Conservation (phyloP, 2,113 vertebrate species). For the Pimephales promelas region DNA sequence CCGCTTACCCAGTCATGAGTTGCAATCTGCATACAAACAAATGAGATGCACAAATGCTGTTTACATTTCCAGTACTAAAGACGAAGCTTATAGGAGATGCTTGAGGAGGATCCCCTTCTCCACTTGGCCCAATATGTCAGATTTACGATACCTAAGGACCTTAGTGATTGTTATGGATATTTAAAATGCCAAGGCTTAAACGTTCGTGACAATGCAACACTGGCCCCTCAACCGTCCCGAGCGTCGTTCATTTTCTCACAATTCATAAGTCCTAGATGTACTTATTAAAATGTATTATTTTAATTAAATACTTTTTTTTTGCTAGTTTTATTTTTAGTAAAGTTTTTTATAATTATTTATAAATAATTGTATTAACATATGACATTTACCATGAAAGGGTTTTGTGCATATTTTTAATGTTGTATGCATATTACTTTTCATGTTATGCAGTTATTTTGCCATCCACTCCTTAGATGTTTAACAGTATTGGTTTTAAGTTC, state of each 20-base stretch:
- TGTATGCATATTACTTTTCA: background rate
- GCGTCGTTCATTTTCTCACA: too few relatives aligned
- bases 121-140: background rate
- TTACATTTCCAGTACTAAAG: background rate
- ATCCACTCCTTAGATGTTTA: background rate
- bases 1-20: slow-evolving; percentile 80
- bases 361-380: background rate
- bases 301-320: background rate
- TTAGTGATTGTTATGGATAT: background rate
- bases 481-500: background rate
- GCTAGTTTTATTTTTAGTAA: background rate
- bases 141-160: background rate
- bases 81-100: background rate
- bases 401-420: background rate
- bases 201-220: too few relatives aligned
- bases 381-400: background rate
- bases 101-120: background rate
- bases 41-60: background rate
- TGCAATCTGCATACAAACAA: slow-evolving; percentile 41
- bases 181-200: too few relatives aligned
- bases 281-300: background rate
- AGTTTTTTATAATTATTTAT: background rate
- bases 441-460: background rate
- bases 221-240: too few relatives aligned
- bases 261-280: background rate